Evolutionary conservation across 2,888 invertebrate genomes (phyloP), one percentile per base, ranked within the genome.

Genomic region (Ommatoiulus sabulosus): DNA sequence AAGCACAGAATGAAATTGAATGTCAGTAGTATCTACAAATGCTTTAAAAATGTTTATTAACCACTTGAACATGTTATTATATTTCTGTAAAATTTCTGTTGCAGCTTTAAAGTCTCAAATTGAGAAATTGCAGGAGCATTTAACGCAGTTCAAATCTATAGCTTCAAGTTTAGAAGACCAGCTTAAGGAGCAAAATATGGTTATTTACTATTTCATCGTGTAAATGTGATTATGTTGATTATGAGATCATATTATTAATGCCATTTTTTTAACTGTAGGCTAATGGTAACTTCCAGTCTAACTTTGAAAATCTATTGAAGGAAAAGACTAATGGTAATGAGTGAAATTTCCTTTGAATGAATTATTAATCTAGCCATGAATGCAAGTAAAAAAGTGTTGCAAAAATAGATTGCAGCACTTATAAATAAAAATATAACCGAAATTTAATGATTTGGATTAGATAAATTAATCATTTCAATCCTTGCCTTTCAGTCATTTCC

Each of bases 121-220:
- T 87, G 94, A 94, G 91, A 94, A 95, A 72, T 94, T 96, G 0
- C 95, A 95, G 91, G 95, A 96, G 91, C 96, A 97, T 91, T 95
- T 95, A 15, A 95, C 96, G 91, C 97, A 98, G 92, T 97, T 97
- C 93, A 96, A 95, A 91, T 95, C 96, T 91, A 96, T 98, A 91
- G 96, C 97, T 0, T 96, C 97, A 92, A 95, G 95, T 90, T 95
- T 97, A 24, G 93, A 93, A 89, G 90, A 91, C 52, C 92, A 91
- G 44, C 90, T 93, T n/a, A 91, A 91, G 86, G 92, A 93, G 90
- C 92, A 92, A 89, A 88, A 88, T 63, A 43, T n/a, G 1, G 88
- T 88, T 24, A 44, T 24, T 17, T n/a, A 24, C 72, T 7, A 4
- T 24, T 24, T 80, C 0, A 80, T n/a, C 80, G 20, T 84, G 44